phyloP scores from a whole-genome alignment of 2,888 invertebrate species.

The Drosophila fungiperda region DNA sequence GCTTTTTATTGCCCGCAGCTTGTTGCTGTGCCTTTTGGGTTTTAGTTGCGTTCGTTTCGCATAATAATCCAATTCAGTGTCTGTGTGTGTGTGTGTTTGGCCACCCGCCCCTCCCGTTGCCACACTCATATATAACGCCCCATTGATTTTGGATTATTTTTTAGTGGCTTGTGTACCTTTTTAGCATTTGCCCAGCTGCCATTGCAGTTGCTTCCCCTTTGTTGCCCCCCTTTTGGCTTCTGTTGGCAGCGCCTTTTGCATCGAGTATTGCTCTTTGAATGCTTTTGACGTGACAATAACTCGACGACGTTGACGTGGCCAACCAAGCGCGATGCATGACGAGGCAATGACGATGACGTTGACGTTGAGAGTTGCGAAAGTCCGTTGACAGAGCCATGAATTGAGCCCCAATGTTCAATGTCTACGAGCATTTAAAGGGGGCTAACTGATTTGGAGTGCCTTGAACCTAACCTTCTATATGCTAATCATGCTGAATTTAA shows the following conservation, averaged over 20 bases:
- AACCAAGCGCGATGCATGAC: conserved; percentile 47
- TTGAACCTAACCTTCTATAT: neutral
- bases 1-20: conserved; percentile 78
- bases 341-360: conserved; percentile 30
- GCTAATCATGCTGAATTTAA: neutral
- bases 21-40: conserved; percentile 69
- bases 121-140: conserved; percentile 71
- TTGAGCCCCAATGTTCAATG: conserved; percentile 17
- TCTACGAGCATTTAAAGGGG: neutral
- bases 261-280: conserved; percentile 23
- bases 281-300: conserved; percentile 64
- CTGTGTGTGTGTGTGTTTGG: conserved; percentile 5
- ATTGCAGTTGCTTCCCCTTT: neutral
- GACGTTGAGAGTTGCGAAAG: neutral
- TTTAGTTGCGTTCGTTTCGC: conserved; percentile 59
- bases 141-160: conserved; percentile 81
- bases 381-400: neutral
- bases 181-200: conserved; percentile 44
- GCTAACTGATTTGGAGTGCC: neutral
- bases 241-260: conserved; percentile 28
- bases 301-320: conserved; percentile 42
- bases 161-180: conserved; percentile 76
- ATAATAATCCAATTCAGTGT: conserved; percentile 75
- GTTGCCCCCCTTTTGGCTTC: conserved; percentile 2
- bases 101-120: neutral